Percentiles rank a stretch among this genome's conserved stretches.
phyloP scores from a whole-genome alignment of 1,140 invertebrate genomes.

The Atopsyche davidsoni region DNA sequence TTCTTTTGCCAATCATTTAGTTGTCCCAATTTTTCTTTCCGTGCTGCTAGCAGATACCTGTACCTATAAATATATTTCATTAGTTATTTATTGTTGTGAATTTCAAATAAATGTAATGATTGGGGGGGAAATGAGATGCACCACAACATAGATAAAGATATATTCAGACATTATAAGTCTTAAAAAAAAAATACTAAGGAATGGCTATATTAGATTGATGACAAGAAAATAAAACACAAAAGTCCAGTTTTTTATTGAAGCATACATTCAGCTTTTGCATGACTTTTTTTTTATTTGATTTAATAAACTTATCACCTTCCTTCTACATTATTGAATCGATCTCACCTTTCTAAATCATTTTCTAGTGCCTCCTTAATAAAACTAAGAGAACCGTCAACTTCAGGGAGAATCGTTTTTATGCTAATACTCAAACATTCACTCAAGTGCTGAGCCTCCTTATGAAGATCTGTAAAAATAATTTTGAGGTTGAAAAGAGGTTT shows the following conservation, averaged over 20 bases:
- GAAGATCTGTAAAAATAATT: slow-evolving; percentile 18
- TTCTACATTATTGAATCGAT: too few species aligned
- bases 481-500: too few species aligned
- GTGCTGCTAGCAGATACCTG: slow-evolving; percentile 8
- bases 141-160: background rate
- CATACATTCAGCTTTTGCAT: too few species aligned
- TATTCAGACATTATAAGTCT: background rate
- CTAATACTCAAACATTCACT: slow-evolving; percentile 12
- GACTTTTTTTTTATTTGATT: too few species aligned
- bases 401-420: slow-evolving; percentile 3
- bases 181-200: too few species aligned
- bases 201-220: too few species aligned
- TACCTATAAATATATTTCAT: slow-evolving; percentile 22
- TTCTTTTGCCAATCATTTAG: slow-evolving; percentile 21
- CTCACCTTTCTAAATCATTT: slow-evolving; percentile 21
- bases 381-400: slow-evolving; percentile 8
- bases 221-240: too few species aligned
- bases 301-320: too few species aligned
- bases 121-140: too few species aligned
- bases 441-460: slow-evolving; percentile 14
- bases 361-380: slow-evolving; percentile 14
- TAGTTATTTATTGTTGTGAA: too few species aligned
- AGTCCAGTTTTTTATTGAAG: too few species aligned
- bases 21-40: slow-evolving; percentile 17
- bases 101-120: too few species aligned